Evolutionary conservation across 2,888 invertebrate genomes (phyloP).

Genomic region (Pyrrhia umbra): DNA sequence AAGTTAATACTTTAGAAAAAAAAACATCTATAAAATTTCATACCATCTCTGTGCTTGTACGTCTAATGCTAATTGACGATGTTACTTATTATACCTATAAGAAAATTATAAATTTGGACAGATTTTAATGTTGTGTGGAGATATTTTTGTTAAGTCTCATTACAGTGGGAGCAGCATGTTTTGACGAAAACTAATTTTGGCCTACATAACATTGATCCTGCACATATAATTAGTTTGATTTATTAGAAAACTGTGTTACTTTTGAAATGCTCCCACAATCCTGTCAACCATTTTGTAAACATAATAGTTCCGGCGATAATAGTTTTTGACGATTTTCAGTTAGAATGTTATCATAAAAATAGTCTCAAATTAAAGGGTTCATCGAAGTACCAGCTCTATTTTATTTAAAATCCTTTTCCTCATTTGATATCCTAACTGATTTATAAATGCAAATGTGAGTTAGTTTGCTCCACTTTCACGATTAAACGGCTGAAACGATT

Average conservation of each 20-base stretch:
- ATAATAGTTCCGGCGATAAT: slow-evolving; percentile 60
- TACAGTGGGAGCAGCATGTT: slow-evolving; percentile 37
- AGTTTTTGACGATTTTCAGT: slow-evolving; percentile 68
- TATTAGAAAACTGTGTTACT: slow-evolving; percentile 29
- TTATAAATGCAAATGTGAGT: no score
- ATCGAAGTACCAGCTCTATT: slow-evolving; percentile 71
- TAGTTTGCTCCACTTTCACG: no score
- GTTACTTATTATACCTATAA: slow-evolving; percentile 44
- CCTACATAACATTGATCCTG: slow-evolving; percentile 59
- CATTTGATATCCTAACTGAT: no score
- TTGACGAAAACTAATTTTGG: slow-evolving; percentile 59
- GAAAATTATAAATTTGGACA: slow-evolving; percentile 43
- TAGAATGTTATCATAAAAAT: slow-evolving; percentile 75
- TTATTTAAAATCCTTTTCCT: slow-evolving; percentile 63
- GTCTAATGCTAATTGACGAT: slow-evolving; percentile 49
- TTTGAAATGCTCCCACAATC: slow-evolving; percentile 56
- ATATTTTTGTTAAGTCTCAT: slow-evolving; percentile 39
- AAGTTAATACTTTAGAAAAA: slow-evolving; percentile 38
- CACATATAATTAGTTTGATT: slow-evolving; percentile 50
- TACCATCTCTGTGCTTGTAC: slow-evolving; percentile 57
- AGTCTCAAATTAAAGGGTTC: slow-evolving; percentile 88
- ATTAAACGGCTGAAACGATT: no score
- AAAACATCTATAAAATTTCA: slow-evolving; percentile 44
- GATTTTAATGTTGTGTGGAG: slow-evolving; percentile 40
- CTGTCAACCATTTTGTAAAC: slow-evolving; percentile 51